phyloP scores from a whole-genome alignment of 2,888 invertebrate species.

The Theretra japonica region DNA sequence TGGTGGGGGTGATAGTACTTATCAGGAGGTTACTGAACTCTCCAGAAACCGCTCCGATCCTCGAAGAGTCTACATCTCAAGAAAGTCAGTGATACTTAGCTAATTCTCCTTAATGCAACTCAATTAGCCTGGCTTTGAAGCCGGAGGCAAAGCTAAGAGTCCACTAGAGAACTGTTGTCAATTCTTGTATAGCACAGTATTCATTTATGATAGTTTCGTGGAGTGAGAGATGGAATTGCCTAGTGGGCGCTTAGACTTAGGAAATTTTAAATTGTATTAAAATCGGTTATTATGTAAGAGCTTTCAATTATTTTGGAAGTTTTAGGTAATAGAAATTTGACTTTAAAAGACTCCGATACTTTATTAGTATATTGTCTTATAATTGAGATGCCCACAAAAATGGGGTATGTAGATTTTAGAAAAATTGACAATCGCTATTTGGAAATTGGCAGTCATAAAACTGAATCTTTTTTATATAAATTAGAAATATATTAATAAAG shows the following conservation, averaged over 20 bases:
- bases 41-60: slow-evolving; percentile 59
- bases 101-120: background rate
- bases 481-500: background rate
- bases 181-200: background rate
- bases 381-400: too few relatives aligned
- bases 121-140: background rate
- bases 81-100: slow-evolving; percentile 27
- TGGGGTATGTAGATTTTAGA: too few relatives aligned
- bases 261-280: too few relatives aligned
- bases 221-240: too few relatives aligned
- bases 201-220: too few relatives aligned
- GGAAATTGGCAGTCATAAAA: background rate
- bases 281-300: too few relatives aligned
- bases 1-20: slow-evolving; percentile 63
- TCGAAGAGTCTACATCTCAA: slow-evolving; percentile 45
- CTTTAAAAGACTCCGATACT: too few relatives aligned
- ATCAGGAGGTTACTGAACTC: slow-evolving; percentile 59
- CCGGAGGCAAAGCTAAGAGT: background rate
- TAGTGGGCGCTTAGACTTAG: too few relatives aligned
- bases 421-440: too few relatives aligned
- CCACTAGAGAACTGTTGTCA: background rate
- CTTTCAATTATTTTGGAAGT: too few relatives aligned
- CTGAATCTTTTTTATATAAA: background rate
- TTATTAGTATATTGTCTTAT: too few relatives aligned
- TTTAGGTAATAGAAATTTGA: too few relatives aligned